phyloP scores from a whole-genome alignment of 1,140 invertebrate genomes.

The Coptotermes formosanus region DNA sequence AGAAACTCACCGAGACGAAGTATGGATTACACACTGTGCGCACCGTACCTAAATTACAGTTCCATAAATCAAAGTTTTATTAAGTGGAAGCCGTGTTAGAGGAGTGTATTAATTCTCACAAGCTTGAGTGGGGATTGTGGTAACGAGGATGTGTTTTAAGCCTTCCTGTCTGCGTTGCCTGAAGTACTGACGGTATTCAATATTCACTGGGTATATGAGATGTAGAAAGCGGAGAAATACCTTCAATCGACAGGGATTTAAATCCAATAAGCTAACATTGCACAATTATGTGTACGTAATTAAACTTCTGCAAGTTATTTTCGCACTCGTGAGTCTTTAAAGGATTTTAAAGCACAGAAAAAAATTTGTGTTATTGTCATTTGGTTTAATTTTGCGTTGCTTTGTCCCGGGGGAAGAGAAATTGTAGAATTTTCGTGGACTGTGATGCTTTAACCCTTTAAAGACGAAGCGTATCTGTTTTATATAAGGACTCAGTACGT shows the following conservation, averaged over 20 bases:
- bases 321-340: too few species aligned
- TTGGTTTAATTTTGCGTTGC: too few species aligned
- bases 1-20: not conserved
- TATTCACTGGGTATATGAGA: not conserved
- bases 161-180: not conserved
- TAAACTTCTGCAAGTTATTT: not conserved
- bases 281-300: not conserved
- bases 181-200: not conserved
- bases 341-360: too few species aligned
- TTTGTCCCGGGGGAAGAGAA: too few species aligned
- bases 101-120: not conserved
- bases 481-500: too few species aligned
- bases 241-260: not conserved
- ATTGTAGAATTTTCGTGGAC: too few species aligned
- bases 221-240: not conserved
- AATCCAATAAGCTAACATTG: not conserved
- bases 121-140: constrained; percentile 3
- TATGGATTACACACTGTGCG: not conserved
- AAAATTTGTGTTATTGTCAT: too few species aligned
- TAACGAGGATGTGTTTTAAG: not conserved
- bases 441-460: too few species aligned
- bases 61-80: constrained; percentile 15
- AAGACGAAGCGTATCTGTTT: too few species aligned
- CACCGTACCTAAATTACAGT: not conserved
- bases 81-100: not conserved